Conservation (phyloP, 2,113 vertebrate genomes). For the Suncus etruscus region DNA sequence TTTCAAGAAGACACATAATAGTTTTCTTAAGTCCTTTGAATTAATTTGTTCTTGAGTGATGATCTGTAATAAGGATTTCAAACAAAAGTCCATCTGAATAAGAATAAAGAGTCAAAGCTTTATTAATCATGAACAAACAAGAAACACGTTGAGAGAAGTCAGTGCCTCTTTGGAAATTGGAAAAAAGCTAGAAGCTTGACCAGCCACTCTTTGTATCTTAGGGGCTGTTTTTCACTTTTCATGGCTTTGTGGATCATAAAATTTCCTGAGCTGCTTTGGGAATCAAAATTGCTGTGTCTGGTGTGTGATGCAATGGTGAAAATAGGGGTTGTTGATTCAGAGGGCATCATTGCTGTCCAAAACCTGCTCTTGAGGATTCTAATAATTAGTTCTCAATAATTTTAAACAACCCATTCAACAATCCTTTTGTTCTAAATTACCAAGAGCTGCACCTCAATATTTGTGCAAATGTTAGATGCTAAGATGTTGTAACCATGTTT, state of each 20-base stretch:
- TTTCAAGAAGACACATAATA: neutral
- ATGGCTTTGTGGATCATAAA: neutral
- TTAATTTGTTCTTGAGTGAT: constrained; percentile 1
- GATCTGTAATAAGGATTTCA: constrained; percentile 52
- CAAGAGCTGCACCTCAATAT: neutral
- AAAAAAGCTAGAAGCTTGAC: neutral
- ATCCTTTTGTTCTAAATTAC: constrained; percentile 10
- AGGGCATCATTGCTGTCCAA: constrained; percentile 23
- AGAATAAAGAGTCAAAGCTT: neutral
- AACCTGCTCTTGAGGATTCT: neutral
- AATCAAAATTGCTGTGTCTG: constrained; percentile 56
- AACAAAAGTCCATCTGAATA: constrained; percentile 8
- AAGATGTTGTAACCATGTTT: neutral
- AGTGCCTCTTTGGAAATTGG: neutral
- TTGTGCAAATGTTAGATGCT: neutral
- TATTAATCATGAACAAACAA: neutral
- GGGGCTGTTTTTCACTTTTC: constrained; percentile 38
- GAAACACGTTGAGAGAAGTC: neutral
- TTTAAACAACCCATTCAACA: constrained; percentile 19
- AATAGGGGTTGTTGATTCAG: constrained; percentile 55
- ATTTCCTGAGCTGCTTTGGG: constrained; percentile 31
- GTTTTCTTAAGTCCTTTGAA: neutral
- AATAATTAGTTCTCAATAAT: constrained; percentile 6
- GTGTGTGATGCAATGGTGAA: constrained; percentile 66
- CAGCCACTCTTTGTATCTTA: neutral